A percentile compares a stretch with the other conserved stretches of the same genome.
Evolutionary conservation across 2,888 invertebrate species (phyloP).

Genomic region (Baccha elongata): DNA sequence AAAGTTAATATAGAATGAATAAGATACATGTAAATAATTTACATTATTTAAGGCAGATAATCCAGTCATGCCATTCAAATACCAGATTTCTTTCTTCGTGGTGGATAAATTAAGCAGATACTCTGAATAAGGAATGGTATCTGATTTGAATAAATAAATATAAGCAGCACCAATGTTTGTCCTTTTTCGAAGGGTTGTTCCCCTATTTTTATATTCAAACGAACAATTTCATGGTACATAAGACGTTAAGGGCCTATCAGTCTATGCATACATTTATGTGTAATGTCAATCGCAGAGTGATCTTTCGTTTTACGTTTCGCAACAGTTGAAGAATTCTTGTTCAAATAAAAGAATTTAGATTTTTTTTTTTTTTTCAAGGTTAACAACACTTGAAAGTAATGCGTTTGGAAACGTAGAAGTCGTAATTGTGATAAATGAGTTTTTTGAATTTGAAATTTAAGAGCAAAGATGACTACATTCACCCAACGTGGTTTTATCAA

Average conservation of each 20-base stretch:
- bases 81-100: constrained; percentile 18
- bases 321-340: constrained; percentile 17
- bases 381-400: not conserved
- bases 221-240: not conserved
- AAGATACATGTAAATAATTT: not conserved
- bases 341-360: too few species aligned
- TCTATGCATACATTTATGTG: too few species aligned
- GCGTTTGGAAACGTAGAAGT: too few species aligned
- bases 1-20: not conserved
- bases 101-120: constrained; percentile 17
- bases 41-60: constrained; percentile 18
- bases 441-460: too few species aligned
- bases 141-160: constrained; percentile 34
- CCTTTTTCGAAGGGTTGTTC: constrained; percentile 1
- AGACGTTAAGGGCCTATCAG: constrained; percentile 3
- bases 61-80: constrained; percentile 11
- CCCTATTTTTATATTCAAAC: not conserved
- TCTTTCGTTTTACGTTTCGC: constrained; percentile 2
- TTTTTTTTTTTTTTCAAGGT: not conserved
- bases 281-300: constrained; percentile 7
- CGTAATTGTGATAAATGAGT: too few species aligned
- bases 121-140: constrained; percentile 29
- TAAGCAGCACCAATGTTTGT: constrained; percentile 14
- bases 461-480: too few species aligned
- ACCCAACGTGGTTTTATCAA: too few species aligned